Conservation (phyloP, 1,140 invertebrate genomes). For the Neotoxoptera formosana region DNA sequence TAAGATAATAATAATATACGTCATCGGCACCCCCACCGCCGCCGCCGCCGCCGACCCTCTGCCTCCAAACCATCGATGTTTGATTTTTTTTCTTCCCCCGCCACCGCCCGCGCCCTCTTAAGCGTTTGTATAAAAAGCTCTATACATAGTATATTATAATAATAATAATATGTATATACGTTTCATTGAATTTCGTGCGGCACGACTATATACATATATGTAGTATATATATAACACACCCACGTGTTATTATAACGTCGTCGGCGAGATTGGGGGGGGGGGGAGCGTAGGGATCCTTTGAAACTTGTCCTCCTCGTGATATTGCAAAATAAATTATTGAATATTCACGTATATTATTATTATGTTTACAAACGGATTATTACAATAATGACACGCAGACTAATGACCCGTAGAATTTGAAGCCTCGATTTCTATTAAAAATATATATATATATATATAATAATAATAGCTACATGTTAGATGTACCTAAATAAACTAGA, state of each 20-base stretch:
- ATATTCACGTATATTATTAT: not conserved
- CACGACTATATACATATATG: not conserved
- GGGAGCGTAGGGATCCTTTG: not conserved
- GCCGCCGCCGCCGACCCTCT: not conserved
- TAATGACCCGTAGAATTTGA: not conserved
- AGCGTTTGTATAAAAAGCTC: not conserved
- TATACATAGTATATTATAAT: not conserved
- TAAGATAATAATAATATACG: constrained; percentile 4
- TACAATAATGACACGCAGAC: not conserved
- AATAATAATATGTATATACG: not conserved
- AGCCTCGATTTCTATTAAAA: not conserved
- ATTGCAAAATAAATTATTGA: not conserved
- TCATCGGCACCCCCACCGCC: not conserved
- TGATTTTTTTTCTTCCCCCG: not conserved
- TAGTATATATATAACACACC: too few species aligned
- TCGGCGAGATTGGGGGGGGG: too few species aligned
- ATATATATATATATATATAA: not conserved
- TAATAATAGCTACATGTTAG: not conserved
- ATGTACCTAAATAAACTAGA: too few species aligned
- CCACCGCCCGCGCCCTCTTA: not conserved
- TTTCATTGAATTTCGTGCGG: not conserved
- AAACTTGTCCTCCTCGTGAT: not conserved
- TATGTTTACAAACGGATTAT: not conserved
- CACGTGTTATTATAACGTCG: not conserved
- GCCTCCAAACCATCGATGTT: not conserved